phyloP scores from a whole-genome alignment of 2,113 vertebrate genomes.

The Epinephelus moara region DNA sequence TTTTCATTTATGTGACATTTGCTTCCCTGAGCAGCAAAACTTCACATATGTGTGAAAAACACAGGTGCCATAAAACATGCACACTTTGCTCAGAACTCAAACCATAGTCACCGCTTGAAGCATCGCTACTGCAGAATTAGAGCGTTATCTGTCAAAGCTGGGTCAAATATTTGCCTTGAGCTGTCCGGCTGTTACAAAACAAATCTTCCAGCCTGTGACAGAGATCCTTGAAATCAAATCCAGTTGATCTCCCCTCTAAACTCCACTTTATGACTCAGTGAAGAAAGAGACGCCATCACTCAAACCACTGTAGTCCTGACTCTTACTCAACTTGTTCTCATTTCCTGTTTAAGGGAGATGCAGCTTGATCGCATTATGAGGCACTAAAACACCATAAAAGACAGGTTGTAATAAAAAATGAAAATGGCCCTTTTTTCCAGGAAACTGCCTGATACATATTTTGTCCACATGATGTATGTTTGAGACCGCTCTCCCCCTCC shows the following conservation, averaged over 20 bases:
- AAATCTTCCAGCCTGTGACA: conserved; percentile 28
- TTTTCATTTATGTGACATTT: neutral
- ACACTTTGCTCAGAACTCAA: neutral
- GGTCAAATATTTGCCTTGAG: conserved; percentile 56
- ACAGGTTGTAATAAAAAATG: conserved; percentile 33
- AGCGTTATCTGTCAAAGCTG: conserved; percentile 40
- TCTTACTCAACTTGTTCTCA: conserved; percentile 38
- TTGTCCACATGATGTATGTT: conserved; percentile 33
- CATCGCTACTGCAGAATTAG: neutral
- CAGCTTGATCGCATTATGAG: conserved; percentile 46
- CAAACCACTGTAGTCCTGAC: conserved; percentile 25
- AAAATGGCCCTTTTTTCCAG: conserved; percentile 17
- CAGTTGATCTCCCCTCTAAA: conserved; percentile 54
- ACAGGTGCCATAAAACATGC: neutral
- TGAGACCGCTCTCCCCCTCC: neutral
- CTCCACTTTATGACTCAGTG: conserved; percentile 55
- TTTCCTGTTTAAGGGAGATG: conserved; percentile 61
- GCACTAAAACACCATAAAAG: conserved; percentile 47
- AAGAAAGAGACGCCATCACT: conserved; percentile 52
- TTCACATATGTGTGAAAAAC: neutral
- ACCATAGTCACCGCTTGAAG: neutral
- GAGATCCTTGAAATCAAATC: conserved; percentile 63
- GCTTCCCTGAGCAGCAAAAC: neutral
- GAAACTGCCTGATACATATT: conserved; percentile 20
- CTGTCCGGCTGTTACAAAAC: conserved; percentile 42